Evolutionary conservation across 2,113 vertebrate genomes (phyloP), one percentile per base, ranked within the genome.

Genomic region (Pipra filicauda): DNA sequence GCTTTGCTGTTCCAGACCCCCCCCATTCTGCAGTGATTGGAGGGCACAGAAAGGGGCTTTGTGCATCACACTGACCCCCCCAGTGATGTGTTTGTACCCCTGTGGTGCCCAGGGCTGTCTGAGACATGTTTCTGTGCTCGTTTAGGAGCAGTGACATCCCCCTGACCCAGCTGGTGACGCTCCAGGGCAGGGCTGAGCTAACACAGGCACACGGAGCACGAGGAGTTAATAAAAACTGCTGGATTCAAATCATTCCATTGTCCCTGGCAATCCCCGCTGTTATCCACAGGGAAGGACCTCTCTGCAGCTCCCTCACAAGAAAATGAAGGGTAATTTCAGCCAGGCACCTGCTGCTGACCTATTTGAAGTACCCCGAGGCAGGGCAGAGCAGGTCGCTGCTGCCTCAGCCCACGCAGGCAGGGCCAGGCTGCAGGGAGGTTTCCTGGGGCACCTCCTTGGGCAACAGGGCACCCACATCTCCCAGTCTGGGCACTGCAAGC

Each of bases 321-420:
- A 95, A 96, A 96, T 80, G 91, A 80, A 73, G 87, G 91, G 89
- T 76, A 96, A 96, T 96, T 96, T 96, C 84, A 87, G 46, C 75
- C 85, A n/a, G 84, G 80, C 96, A 88, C 95, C 91, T 95, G 95
- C 95, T 94, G 94, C 59, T 96, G 96, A 94, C 95, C 96, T 64
- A 95, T 93, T 96, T 96, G 55, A 83, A 65, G 84, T 6, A 22
- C 35, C 49, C 13, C 0, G 49, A 64, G 75, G 43, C 79, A 81
- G 85, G 85, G 49, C 80, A 70, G 65, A 66, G 79, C 54, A n/a
- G 61, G 59, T 14, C 2, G 1, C 31, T 15, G 78, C 71, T 46
- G 67, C 41, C 52, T 49, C 85, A 31, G 85, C 89, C 61, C 2
- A 0, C 8, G 54, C 59, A 35, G 41, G 41, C 16, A 51, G 3